Evolutionary conservation across 2,113 vertebrate genomes (phyloP), one percentile per base, ranked within the genome.

Genomic region (Paratilapia polleni): DNA sequence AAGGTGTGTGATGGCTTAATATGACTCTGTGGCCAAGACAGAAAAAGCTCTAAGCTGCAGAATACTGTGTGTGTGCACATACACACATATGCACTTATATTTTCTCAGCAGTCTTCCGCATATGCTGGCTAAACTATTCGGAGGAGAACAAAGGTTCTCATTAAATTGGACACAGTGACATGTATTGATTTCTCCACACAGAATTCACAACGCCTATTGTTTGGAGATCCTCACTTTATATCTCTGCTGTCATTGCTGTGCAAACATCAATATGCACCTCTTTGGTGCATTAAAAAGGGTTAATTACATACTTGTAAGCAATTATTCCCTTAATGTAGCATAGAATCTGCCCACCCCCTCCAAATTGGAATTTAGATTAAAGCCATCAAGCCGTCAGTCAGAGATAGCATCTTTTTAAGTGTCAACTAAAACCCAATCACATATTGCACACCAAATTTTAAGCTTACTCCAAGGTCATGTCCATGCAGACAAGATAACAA

Each of bases 231-330:
- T 90, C 81, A 77, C 82, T 74, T 87, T 61, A 84, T 76, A 93
- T 80, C 56, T 77, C 38, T 62, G 83, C 86, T 75, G 89, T 89
- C 89, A 83, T 47, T 85, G 91, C 63, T 70, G 52, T 47, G 36
- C 82, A 87, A 88, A 90, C 88, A 90, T 93, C 92, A 90, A 94
- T 92, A 90, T 88, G 85, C 62, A 84, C 64, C 81, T 84, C 81
- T 47, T 56, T 43, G 20, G 73, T 77, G 90, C 83, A 83, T 86
- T 74, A 90, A 82, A 63, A 91, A 91, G 90, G 89, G 91, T 94
- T 93, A 92, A 94, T 95, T 91, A 88, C 87, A 79, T 86, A 90
- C 91, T 91, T 93, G 91, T 92, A 90, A 85, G 89, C 88, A 86
- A 92, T 93, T 92, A 91, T 84, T 91, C 70, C 82, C 77, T 85